Conservation (phyloP, 1,140 invertebrate species). For the Lucilia sericata region DNA sequence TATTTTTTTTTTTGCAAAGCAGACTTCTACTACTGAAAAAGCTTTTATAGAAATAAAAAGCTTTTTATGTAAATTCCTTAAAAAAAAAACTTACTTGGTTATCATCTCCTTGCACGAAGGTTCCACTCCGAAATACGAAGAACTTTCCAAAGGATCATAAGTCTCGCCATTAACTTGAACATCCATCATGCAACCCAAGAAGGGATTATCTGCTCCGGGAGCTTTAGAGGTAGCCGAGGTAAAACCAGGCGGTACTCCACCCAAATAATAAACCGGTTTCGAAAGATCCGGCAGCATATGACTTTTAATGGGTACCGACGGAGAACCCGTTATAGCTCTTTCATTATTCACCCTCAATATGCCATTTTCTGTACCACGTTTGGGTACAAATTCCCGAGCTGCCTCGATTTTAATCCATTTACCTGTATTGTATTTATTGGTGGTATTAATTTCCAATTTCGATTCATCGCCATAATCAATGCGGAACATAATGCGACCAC, state of each 20-base stretch:
- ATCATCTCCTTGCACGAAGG: slow-evolving; percentile 74
- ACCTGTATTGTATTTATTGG: slow-evolving; percentile 84
- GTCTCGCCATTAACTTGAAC: slow-evolving; percentile 78
- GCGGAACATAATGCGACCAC: slow-evolving; percentile 81
- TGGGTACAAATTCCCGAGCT: slow-evolving; percentile 70
- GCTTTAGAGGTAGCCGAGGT: slow-evolving; percentile 63
- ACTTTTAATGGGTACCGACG: slow-evolving; percentile 72
- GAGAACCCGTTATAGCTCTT: slow-evolving; percentile 74
- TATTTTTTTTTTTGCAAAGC: no score
- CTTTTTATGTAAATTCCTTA: no score
- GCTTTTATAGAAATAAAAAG: no score
- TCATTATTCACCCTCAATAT: slow-evolving; percentile 80
- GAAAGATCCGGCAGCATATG: slow-evolving; percentile 75
- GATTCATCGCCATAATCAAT: slow-evolving; percentile 78
- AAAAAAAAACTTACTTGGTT: slow-evolving; percentile 71
- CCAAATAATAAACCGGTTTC: slow-evolving; percentile 78
- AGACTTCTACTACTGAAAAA: no score
- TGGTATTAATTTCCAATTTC: slow-evolving; percentile 76
- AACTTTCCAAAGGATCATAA: slow-evolving; percentile 72
- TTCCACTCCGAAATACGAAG: slow-evolving; percentile 82
- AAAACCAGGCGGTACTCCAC: slow-evolving; percentile 80
- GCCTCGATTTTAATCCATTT: slow-evolving; percentile 83
- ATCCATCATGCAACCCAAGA: slow-evolving; percentile 86
- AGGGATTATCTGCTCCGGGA: slow-evolving; percentile 71
- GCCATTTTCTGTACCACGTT: slow-evolving; percentile 72